Evolutionary conservation across 1,140 invertebrate genomes (phyloP), one percentile per base, ranked within the genome.

Genomic region (Hetaerina americana): DNA sequence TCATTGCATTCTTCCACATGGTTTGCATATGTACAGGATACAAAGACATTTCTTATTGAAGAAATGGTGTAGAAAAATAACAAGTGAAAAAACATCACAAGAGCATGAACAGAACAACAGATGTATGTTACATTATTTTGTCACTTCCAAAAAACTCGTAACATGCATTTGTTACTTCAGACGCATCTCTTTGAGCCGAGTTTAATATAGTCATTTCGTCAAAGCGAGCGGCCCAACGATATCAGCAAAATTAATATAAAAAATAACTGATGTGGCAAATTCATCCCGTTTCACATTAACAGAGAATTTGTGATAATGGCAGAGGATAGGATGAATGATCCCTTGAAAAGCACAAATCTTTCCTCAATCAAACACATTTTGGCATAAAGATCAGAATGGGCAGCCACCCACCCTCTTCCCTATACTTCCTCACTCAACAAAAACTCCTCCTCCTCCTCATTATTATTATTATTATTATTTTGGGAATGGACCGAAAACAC

Each of bases 21-120:
- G 12, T 68, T 68, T 69, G 68, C 68, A 15, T 69, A 69, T 69
- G 26, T 69, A 27, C 24, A 69, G 68, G 26, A 69, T 69, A 69
- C 68, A 69, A 69, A 69, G 68, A 69, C 28, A 69, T 69, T 69
- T 68, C 28, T 69, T 15, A 5, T 57, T 2, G 22, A 69, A 68
- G 69, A 73, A 73, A 70, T 49, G 24, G 72, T 73, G 72, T 73
- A 73, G 66, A 73, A 73, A 73, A 73, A 71, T 73, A 73, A 73
- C 72, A 71, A 73, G 72, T 73, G 72, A 71, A 70, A 70, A 70
- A 57, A 70, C 70, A 73, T 49, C 49, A 71, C 70, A 71, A 73
- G 72, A 73, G 72, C 72, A 70, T 73, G 72, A 57, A 31, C 70
- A 71, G 70, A 70, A 70, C 66, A 70, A 70, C 27, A 70, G 26